phyloP scores from a whole-genome alignment of 1,140 invertebrate species.

The Hormaphis cornu region DNA sequence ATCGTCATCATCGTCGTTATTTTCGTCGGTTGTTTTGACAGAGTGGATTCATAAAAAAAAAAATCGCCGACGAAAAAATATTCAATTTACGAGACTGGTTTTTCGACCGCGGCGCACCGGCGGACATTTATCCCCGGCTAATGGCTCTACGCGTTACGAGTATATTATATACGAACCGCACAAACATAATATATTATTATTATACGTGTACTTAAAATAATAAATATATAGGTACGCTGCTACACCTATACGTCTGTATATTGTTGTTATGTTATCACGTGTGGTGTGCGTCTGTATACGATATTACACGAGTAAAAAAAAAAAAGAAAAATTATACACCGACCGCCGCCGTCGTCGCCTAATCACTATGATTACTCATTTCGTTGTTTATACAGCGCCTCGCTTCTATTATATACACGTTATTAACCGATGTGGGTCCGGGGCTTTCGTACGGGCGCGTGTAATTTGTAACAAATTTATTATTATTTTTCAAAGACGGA shows the following conservation, averaged over 20 bases:
- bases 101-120: too few species aligned
- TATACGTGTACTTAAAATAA: neutral
- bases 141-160: too few species aligned
- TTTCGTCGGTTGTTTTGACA: too few species aligned
- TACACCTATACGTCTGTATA: neutral
- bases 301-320: too few species aligned
- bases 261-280: neutral
- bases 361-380: slow-evolving; percentile 18
- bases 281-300: neutral
- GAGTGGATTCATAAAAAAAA: too few species aligned
- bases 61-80: too few species aligned
- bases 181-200: neutral
- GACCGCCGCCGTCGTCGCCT: neutral
- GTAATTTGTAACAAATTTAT: neutral
- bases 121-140: too few species aligned
- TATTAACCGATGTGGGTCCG: slow-evolving; percentile 6
- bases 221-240: too few species aligned
- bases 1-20: too few species aligned
- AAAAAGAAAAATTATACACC: neutral
- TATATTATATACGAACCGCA: too few species aligned
- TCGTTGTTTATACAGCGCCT: slow-evolving; percentile 7
- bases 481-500: neutral
- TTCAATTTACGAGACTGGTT: too few species aligned
- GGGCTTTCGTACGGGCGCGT: neutral
- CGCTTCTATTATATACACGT: too few species aligned